A percentile compares a stretch with the other conserved stretches of the same genome.
phyloP scores from a whole-genome alignment of 2,888 invertebrate genomes.

The Nomada flava region DNA sequence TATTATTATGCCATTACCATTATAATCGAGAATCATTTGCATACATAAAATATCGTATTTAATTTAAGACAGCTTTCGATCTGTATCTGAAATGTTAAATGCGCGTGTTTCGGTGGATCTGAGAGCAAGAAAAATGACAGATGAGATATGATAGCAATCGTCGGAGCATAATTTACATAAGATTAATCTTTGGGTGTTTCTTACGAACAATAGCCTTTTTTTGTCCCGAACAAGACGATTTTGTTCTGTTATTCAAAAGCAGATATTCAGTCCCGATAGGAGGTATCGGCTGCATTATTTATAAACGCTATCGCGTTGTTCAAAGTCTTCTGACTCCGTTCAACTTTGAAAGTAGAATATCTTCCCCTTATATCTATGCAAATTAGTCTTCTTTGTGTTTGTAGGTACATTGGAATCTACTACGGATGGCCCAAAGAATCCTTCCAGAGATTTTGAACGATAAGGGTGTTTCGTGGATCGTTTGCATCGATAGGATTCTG shows the following conservation, averaged over 20 bases:
- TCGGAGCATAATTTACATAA: not conserved
- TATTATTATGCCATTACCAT: no score
- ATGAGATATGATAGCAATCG: not conserved
- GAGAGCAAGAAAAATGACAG: not conserved
- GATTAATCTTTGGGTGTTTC: constrained; percentile 8
- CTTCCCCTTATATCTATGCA: constrained; percentile 32
- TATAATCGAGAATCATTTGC: not conserved
- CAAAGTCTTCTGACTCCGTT: constrained; percentile 32
- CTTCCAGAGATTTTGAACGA: not conserved
- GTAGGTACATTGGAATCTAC: not conserved
- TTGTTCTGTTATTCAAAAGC: constrained; percentile 12
- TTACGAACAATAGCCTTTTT: not conserved
- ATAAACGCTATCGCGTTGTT: constrained; percentile 44
- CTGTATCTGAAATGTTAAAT: not conserved
- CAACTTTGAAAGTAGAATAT: constrained; percentile 9
- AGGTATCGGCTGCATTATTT: constrained; percentile 53
- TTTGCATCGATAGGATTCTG: not conserved
- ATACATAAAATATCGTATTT: not conserved
- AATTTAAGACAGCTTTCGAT: not conserved
- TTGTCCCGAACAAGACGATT: not conserved
- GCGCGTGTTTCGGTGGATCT: not conserved
- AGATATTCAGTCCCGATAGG: constrained; percentile 38
- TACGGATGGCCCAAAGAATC: not conserved
- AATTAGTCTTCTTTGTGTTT: constrained; percentile 3
- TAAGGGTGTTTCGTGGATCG: not conserved